Conservation (phyloP, 2,888 invertebrate species). For the Amiota minor region DNA sequence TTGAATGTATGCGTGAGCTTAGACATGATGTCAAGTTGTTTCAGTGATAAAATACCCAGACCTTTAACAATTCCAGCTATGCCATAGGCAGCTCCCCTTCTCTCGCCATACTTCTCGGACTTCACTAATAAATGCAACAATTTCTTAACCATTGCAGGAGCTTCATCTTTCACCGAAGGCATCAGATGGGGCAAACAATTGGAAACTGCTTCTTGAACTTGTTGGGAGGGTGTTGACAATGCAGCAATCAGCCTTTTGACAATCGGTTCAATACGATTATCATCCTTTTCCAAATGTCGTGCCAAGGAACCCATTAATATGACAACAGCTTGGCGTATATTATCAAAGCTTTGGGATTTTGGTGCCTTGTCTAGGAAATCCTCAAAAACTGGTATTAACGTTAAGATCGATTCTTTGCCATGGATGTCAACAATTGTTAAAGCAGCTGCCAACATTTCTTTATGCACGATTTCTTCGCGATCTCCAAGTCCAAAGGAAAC, state of each 20-base stretch:
- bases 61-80: slow-evolving; percentile 97
- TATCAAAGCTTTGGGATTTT: slow-evolving; percentile 90
- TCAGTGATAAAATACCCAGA: slow-evolving; percentile 94
- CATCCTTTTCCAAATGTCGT: slow-evolving; percentile 93
- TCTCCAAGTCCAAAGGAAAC: slow-evolving; percentile 91
- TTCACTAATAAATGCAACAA: slow-evolving; percentile 90
- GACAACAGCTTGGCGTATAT: slow-evolving; percentile 95
- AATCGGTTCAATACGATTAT: slow-evolving; percentile 94
- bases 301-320: slow-evolving; percentile 98
- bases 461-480: slow-evolving; percentile 85
- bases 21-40: slow-evolving; percentile 96
- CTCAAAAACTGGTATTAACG: slow-evolving; percentile 92
- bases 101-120: slow-evolving; percentile 89
- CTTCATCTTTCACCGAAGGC: slow-evolving; percentile 92
- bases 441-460: slow-evolving; percentile 95
- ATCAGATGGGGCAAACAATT: slow-evolving; percentile 96
- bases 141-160: slow-evolving; percentile 89
- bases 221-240: slow-evolving; percentile 96
- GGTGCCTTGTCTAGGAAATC: slow-evolving; percentile 94
- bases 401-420: slow-evolving; percentile 86
- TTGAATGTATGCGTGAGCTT: slow-evolving; percentile 92
- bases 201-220: slow-evolving; percentile 97
- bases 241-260: slow-evolving; percentile 91
- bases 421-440: slow-evolving; percentile 92
- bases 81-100: slow-evolving; percentile 96